Percentiles rank a stretch among this genome's conserved stretches.
Conservation (phyloP, 2,888 invertebrate genomes). For the Drosophila multiciliata region DNA sequence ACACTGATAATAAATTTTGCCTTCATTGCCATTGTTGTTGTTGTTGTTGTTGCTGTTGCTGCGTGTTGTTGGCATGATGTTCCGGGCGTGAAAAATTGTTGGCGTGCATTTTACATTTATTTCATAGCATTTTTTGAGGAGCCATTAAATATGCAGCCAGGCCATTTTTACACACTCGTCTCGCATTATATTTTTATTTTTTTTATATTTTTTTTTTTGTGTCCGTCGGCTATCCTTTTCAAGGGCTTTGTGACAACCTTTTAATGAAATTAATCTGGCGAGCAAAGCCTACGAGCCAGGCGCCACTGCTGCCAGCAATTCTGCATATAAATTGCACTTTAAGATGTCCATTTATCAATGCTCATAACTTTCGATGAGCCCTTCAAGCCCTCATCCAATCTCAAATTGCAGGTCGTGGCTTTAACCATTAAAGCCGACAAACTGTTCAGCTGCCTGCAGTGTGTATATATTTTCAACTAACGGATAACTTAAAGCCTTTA, state of each 20-base stretch:
- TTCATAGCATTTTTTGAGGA: constrained; percentile 26
- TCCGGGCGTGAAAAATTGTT: constrained; percentile 64
- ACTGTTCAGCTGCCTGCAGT: neutral
- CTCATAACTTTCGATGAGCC: constrained; percentile 50
- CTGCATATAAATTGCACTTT: constrained; percentile 65
- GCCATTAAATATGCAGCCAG: constrained; percentile 55
- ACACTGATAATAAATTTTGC: constrained; percentile 63
- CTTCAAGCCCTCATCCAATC: constrained; percentile 2
- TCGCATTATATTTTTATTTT: constrained; percentile 26
- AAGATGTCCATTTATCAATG: constrained; percentile 63
- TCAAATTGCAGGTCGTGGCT: constrained; percentile 27
- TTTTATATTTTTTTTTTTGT: constrained; percentile 15
- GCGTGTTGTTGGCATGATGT: constrained; percentile 27
- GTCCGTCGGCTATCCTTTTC: constrained; percentile 34
- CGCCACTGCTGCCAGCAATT: constrained; percentile 52
- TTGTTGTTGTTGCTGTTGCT: constrained; percentile 20
- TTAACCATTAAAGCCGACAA: constrained; percentile 46
- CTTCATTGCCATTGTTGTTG: constrained; percentile 36
- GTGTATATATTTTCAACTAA: constrained; percentile 11
- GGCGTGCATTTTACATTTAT: constrained; percentile 61
- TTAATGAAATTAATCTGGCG: constrained; percentile 74
- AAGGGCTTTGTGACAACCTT: constrained; percentile 62
- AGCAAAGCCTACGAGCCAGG: constrained; percentile 1
- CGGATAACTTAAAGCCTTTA: constrained; percentile 16
- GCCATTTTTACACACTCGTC: constrained; percentile 37